phyloP scores from a whole-genome alignment of 2,888 invertebrate genomes.

The Cryptus viduatorius region DNA sequence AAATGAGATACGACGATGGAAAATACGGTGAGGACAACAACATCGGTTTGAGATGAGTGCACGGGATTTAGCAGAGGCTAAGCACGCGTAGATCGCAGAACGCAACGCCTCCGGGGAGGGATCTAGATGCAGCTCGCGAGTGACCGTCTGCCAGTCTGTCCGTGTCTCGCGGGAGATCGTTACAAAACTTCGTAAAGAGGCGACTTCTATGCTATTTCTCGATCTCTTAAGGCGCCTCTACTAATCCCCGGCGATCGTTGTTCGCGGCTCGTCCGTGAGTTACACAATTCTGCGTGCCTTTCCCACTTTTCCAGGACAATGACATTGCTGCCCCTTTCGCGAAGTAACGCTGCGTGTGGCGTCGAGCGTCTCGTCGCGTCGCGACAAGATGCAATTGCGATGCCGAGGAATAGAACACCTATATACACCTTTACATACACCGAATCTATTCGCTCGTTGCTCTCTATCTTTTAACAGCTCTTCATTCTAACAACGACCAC shows the following conservation, averaged over 20 bases:
- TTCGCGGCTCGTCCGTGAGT: slow-evolving; percentile 52
- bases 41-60: slow-evolving; percentile 71
- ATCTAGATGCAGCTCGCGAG: slow-evolving; percentile 80
- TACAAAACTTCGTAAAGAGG: slow-evolving; percentile 79
- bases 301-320: slow-evolving; percentile 75
- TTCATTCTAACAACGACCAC: slow-evolving; percentile 10
- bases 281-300: slow-evolving; percentile 72
- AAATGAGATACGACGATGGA: slow-evolving; percentile 1
- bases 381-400: slow-evolving; percentile 70
- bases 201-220: slow-evolving; percentile 54
- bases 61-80: slow-evolving; percentile 73
- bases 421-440: slow-evolving; percentile 3
- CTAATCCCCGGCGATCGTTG: slow-evolving; percentile 56
- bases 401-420: slow-evolving; percentile 54
- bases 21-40: no score
- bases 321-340: slow-evolving; percentile 67
- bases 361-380: slow-evolving; percentile 67
- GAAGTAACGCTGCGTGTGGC: slow-evolving; percentile 68
- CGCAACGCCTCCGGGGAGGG: slow-evolving; percentile 62
- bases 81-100: slow-evolving; percentile 72
- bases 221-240: slow-evolving; percentile 61
- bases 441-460: slow-evolving; percentile 5
- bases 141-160: slow-evolving; percentile 73
- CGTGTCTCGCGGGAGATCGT: slow-evolving; percentile 75
- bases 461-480: slow-evolving; percentile 7